Conservation (phyloP, 1,140 invertebrate species). For the Drosophila kepulauana region DNA sequence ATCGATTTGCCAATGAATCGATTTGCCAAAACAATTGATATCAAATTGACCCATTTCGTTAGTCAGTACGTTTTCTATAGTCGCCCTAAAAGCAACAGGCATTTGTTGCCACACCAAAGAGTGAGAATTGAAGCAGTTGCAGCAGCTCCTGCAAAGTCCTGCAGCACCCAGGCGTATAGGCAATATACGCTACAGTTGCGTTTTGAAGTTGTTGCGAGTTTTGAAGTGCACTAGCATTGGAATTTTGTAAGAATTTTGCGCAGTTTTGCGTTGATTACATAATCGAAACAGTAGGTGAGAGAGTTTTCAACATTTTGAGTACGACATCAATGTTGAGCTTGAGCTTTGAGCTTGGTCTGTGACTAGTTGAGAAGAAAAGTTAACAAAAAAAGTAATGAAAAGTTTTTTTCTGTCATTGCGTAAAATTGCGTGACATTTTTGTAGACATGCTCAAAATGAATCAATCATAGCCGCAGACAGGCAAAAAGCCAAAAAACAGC, state of each 20-base stretch:
- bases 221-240: not conserved
- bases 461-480: constrained; percentile 70
- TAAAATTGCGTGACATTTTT: constrained; percentile 32
- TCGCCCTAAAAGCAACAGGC: constrained; percentile 70
- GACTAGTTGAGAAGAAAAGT: constrained; percentile 3
- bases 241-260: constrained; percentile 45
- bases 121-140: not conserved
- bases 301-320: not conserved
- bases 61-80: constrained; percentile 72
- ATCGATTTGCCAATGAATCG: constrained; percentile 37
- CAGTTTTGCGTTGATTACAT: constrained; percentile 70
- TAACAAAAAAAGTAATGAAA: not conserved
- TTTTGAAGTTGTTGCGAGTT: constrained; percentile 51
- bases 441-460: constrained; percentile 54
- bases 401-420: constrained; percentile 39
- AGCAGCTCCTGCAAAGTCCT: constrained; percentile 49
- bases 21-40: constrained; percentile 69
- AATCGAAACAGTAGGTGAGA: constrained; percentile 38
- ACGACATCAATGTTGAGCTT: not conserved
- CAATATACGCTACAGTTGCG: constrained; percentile 24
- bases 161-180: constrained; percentile 1
- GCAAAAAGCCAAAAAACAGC: constrained; percentile 25
- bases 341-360: constrained; percentile 3
- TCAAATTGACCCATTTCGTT: constrained; percentile 76
- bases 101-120: constrained; percentile 32